Evolutionary conservation across 2,113 vertebrate species (phyloP), one percentile per base, ranked within the genome.

Genomic region (Zosterops lateralis): DNA sequence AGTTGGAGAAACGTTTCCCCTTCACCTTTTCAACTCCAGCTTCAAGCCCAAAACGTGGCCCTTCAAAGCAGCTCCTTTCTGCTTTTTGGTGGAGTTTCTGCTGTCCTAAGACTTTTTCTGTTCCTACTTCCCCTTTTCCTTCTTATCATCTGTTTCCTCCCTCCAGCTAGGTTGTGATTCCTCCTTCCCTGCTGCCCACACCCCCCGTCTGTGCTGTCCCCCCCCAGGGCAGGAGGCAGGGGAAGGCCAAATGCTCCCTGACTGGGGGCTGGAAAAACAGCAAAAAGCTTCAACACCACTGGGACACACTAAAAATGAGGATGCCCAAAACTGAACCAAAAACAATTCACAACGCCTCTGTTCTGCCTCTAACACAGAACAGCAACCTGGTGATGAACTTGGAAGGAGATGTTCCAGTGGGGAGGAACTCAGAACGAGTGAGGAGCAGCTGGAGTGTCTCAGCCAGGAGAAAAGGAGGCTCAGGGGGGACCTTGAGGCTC

Each of bases 121-220:
- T 57, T 5, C 53, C 68, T 83, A 25, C 85, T 97, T 96, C 96
- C 79, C 75, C 44, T 77, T 93, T 78, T 8, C 14, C 31, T 58
- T 38, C 56, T 47, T 28, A 38, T 91, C 91, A 90, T 87, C 94
- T 92, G 84, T 87, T 96, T 97, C 95, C 67, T 26, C 56, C 68
- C 72, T 7, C 2, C 12, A 47, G 60, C 54, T 45, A 7, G 4
- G 34, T 1, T 56, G 42, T 6, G 5, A 57, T 87, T 82, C 66
- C 72, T 73, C 56, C 42, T 34, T 32, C 56, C 9, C 4, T 19
- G 16, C 36, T 68, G 71, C 75, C 71, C 88, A 74, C 70, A 1
- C 70, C 77, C 61, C 77, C 87, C 72, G 44, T 38, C 44, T 75
- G 61, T 3, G 4, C 29, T 34, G 44, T 17, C 51, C 24, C n/a